Evolutionary conservation across 2,888 invertebrate species (phyloP).

Genomic region (Dexiosoma caninum): DNA sequence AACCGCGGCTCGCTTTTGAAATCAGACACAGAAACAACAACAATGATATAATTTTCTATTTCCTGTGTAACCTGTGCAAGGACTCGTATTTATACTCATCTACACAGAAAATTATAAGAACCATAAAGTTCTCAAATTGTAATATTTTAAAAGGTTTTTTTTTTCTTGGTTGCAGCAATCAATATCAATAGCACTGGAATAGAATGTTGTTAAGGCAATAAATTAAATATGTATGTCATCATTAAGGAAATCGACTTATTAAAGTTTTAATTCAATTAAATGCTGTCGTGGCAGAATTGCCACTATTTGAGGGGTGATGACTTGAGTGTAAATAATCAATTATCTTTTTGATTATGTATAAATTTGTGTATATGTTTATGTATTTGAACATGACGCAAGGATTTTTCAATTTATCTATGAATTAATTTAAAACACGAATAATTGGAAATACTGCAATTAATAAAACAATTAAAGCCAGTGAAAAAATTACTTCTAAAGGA

Average conservation of each 20-base stretch:
- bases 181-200: constrained; percentile 1
- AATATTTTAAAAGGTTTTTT: not conserved
- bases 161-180: not conserved
- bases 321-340: not conserved
- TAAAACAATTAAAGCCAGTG: no score
- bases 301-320: not conserved
- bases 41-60: constrained; percentile 54
- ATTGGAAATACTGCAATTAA: no score
- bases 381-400: no score
- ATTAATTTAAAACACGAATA: no score
- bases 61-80: constrained; percentile 35
- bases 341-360: not conserved
- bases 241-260: constrained; percentile 20
- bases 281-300: not conserved
- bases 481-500: no score
- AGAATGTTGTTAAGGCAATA: not conserved
- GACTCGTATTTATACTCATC: not conserved
- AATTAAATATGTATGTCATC: not conserved
- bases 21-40: constrained; percentile 41
- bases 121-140: no score
- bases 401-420: no score
- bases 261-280: constrained; percentile 10
- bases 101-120: not conserved
- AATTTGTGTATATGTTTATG: no score
- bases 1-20: not conserved